phyloP scores from a whole-genome alignment of 2,888 invertebrate genomes.

The Anorthoa munda region DNA sequence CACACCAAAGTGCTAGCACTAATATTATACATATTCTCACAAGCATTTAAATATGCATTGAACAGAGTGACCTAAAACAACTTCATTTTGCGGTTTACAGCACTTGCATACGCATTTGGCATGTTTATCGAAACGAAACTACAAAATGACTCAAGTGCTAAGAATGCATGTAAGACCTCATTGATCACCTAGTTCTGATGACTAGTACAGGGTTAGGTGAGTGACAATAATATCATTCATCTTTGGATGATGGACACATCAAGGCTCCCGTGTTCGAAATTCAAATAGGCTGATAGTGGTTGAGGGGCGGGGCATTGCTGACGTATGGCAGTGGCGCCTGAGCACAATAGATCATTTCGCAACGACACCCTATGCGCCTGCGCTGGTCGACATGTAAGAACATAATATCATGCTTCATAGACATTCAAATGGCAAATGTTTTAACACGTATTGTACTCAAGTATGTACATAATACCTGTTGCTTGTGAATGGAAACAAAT shows the following conservation, averaged over 20 bases:
- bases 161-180: conserved; percentile 65
- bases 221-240: conserved; percentile 75
- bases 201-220: conserved; percentile 46
- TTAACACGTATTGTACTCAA: conserved; percentile 58
- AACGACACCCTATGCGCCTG: conserved; percentile 72
- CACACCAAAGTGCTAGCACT: neutral
- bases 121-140: conserved; percentile 42
- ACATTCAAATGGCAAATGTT: conserved; percentile 70
- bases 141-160: conserved; percentile 45
- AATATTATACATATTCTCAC: conserved; percentile 32
- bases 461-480: conserved; percentile 46
- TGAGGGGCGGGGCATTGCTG: conserved; percentile 52
- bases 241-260: conserved; percentile 79
- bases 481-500: conserved; percentile 48
- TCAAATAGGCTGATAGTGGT: conserved; percentile 51
- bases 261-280: conserved; percentile 75
- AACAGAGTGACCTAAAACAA: conserved; percentile 50
- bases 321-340: conserved; percentile 59
- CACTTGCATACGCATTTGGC: conserved; percentile 15
- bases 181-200: conserved; percentile 21
- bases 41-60: conserved; percentile 33
- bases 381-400: conserved; percentile 65
- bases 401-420: conserved; percentile 64
- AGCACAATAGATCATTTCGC: conserved; percentile 78
- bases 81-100: conserved; percentile 41